phyloP scores from a whole-genome alignment of 1,140 invertebrate species.

The Macrosteles quadrilineatus region DNA sequence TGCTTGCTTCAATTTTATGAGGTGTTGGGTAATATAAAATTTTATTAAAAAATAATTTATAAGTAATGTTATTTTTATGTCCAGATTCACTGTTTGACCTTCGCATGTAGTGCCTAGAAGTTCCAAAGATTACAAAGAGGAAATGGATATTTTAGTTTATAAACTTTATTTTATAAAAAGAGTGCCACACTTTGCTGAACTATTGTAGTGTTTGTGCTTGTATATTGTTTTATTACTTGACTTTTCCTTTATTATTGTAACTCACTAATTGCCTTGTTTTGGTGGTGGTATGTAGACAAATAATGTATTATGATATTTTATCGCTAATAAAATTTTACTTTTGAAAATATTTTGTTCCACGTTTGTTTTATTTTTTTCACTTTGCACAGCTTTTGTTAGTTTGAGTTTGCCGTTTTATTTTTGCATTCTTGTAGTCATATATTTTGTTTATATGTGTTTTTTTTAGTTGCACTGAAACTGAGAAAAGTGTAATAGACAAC shows the following conservation, averaged over 20 bases:
- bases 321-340: conserved; percentile 6
- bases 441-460: too few species aligned
- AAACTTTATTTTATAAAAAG: not conserved
- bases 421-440: not conserved
- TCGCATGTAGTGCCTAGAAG: not conserved
- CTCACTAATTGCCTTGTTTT: conserved; percentile 17
- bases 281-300: conserved; percentile 25
- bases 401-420: not conserved
- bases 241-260: conserved; percentile 4
- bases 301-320: conserved; percentile 14
- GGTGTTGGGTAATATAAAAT: not conserved
- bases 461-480: too few species aligned
- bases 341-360: not conserved
- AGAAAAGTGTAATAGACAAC: too few species aligned
- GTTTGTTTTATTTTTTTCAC: conserved; percentile 25
- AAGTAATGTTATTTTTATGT: not conserved
- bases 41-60: too few species aligned
- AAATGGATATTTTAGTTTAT: conserved; percentile 3
- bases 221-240: conserved; percentile 5
- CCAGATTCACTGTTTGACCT: conserved; percentile 13
- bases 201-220: conserved; percentile 21
- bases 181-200: too few species aligned
- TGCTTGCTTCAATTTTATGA: not conserved
- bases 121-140: too few species aligned
- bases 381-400: conserved; percentile 13